Evolutionary conservation across 1,140 invertebrate genomes (phyloP).

Genomic region (Antheraea mylitta): DNA sequence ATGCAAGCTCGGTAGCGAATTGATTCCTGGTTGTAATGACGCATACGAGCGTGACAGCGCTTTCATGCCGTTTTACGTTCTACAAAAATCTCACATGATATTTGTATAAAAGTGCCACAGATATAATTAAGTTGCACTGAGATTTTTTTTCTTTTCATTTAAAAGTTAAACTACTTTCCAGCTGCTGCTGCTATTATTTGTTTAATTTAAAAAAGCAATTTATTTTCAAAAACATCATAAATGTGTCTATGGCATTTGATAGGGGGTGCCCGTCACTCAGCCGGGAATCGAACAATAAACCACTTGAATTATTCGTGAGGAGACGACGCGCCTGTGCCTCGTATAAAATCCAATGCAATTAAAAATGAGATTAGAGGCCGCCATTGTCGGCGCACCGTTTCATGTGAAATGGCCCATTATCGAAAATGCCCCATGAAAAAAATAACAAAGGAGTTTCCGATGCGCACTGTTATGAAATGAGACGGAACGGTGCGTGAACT

Average conservation of each 20-base stretch:
- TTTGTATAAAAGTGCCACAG: too few species aligned
- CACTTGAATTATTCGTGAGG: constrained; percentile 1
- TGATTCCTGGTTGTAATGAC: too few species aligned
- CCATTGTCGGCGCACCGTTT: constrained; percentile 20
- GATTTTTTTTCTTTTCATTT: too few species aligned
- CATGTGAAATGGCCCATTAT: constrained; percentile 30
- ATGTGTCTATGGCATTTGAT: background rate
- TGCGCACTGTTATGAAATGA: constrained; percentile 22
- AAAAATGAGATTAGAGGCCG: constrained; percentile 20
- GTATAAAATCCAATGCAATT: constrained; percentile 27
- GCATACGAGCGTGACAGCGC: too few species aligned
- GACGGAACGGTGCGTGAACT: constrained; percentile 17
- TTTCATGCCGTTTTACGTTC: too few species aligned
- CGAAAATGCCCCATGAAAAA: constrained; percentile 26
- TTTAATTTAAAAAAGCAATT: too few species aligned
- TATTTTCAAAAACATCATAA: too few species aligned
- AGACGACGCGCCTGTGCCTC: background rate
- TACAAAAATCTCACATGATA: too few species aligned
- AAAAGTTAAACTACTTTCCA: too few species aligned
- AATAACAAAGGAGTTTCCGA: constrained; percentile 20
- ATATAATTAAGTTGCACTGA: too few species aligned
- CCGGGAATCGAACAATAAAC: background rate
- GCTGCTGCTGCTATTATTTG: too few species aligned
- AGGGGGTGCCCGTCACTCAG: background rate
- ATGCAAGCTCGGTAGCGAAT: too few species aligned